These are phyloP conservation scores for Caiman crocodilus DNA, from an alignment of 2,797 vertebrate species.

Conservation along the genomic window DNA sequence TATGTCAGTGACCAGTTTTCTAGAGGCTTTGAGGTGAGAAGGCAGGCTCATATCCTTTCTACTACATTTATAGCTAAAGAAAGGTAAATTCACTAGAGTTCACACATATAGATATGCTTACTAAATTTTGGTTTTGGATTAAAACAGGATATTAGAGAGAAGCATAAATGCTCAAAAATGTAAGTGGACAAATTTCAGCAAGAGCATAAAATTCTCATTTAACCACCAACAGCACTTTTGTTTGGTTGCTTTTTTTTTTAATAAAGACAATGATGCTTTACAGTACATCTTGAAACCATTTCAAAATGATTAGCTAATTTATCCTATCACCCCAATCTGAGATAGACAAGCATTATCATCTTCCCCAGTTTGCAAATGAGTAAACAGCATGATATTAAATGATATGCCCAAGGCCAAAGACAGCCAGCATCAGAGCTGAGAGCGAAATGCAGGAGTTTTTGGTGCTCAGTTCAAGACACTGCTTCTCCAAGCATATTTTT, in stretches of 20 bases:
- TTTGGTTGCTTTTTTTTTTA: slow-evolving; percentile 46
- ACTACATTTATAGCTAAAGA: slow-evolving; percentile 68
- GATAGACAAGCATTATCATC: slow-evolving; percentile 52
- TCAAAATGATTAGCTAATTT: slow-evolving; percentile 72
- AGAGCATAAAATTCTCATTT: slow-evolving; percentile 77
- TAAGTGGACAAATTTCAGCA: slow-evolving; percentile 72
- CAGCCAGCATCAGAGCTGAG: neutral
- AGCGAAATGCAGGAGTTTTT: neutral
- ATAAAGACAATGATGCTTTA: slow-evolving; percentile 74
- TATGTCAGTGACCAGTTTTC: slow-evolving; percentile 82
- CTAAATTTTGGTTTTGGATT: slow-evolving; percentile 75
- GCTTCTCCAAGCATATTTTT: neutral
- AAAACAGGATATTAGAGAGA: slow-evolving; percentile 67
- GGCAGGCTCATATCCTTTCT: slow-evolving; percentile 68
- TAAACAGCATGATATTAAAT: slow-evolving; percentile 35
- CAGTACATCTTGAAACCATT: slow-evolving; percentile 73
- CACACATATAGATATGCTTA: slow-evolving; percentile 54
- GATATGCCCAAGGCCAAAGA: slow-evolving; percentile 28
- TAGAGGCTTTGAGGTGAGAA: slow-evolving; percentile 81
- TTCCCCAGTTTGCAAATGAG: slow-evolving; percentile 27
- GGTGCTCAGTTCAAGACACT: neutral
- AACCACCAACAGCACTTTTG: slow-evolving; percentile 55
- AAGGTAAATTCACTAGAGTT: slow-evolving; percentile 70
- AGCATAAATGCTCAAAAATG: slow-evolving; percentile 72
- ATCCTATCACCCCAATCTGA: slow-evolving; percentile 53